Conservation (phyloP, 1,140 invertebrate species). For the Drosophila novamexicana region DNA sequence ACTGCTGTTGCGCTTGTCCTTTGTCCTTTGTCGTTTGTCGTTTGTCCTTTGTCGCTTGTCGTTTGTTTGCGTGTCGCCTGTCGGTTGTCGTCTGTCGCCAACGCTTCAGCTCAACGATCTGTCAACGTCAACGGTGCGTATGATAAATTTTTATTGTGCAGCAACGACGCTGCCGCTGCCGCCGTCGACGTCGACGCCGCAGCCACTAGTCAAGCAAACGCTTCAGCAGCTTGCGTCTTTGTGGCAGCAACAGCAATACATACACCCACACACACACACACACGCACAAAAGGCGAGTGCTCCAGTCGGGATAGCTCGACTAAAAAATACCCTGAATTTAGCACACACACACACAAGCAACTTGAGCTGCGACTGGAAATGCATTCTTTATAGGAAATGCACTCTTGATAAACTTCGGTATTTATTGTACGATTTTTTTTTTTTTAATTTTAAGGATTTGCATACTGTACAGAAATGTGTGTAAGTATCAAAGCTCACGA, state of each 20-base stretch:
- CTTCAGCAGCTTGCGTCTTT: slow-evolving; percentile 30
- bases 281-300: no score
- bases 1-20: slow-evolving; percentile 24
- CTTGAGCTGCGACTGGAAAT: no score
- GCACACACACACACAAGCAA: no score
- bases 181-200: slow-evolving; percentile 11
- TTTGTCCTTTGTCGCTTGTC: slow-evolving; percentile 37
- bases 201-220: slow-evolving; percentile 20
- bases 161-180: slow-evolving; percentile 12
- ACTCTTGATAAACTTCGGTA: no score
- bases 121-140: slow-evolving; percentile 81
- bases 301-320: no score
- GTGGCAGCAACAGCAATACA: slow-evolving; percentile 4
- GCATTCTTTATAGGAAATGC: no score
- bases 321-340: neutral
- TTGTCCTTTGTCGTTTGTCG: neutral
- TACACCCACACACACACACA: neutral
- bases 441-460: no score
- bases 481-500: no score
- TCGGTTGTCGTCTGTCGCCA: slow-evolving; percentile 35
- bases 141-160: slow-evolving; percentile 79
- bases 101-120: slow-evolving; percentile 65
- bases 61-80: slow-evolving; percentile 10
- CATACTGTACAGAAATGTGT: no score
- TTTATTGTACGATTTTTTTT: no score